A percentile compares a stretch with the other conserved stretches of the same genome.
Conservation (phyloP, 1,140 invertebrate genomes). For the Metopolophium dirhodum region DNA sequence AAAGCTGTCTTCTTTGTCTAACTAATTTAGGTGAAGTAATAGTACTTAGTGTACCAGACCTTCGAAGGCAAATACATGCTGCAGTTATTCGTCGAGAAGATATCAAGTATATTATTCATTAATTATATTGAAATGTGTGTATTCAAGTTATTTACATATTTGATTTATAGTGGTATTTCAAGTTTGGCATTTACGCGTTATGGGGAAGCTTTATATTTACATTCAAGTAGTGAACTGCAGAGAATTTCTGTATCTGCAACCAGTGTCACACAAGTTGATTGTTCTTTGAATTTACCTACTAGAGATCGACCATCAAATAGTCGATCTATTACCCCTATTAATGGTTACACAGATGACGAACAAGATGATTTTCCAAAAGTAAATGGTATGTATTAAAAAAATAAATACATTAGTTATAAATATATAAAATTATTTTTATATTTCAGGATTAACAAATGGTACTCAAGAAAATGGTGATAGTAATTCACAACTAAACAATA, state of each 20-base stretch:
- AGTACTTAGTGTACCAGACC: constrained; percentile 84
- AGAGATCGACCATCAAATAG: constrained; percentile 59
- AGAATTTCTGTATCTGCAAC: constrained; percentile 84
- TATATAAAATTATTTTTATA: constrained; percentile 42
- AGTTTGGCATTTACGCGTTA: constrained; percentile 88
- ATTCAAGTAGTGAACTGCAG: constrained; percentile 91
- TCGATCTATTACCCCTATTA: constrained; percentile 54
- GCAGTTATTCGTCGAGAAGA: constrained; percentile 89
- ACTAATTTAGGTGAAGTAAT: constrained; percentile 94
- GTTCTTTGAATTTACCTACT: constrained; percentile 65
- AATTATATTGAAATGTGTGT: not conserved
- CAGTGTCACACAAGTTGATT: constrained; percentile 69
- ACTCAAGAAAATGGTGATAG: constrained; percentile 63
- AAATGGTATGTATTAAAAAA: constrained; percentile 62
- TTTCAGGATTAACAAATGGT: constrained; percentile 60
- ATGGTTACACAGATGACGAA: constrained; percentile 43
- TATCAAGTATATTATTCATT: constrained; percentile 76
- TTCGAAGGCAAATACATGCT: constrained; percentile 85
- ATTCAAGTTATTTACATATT: not conserved
- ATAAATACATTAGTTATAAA: not conserved
- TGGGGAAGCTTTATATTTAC: constrained; percentile 91
- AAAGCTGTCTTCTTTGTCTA: constrained; percentile 87
- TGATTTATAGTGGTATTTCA: constrained; percentile 81
- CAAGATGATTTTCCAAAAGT: constrained; percentile 64
- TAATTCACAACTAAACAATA: constrained; percentile 62